phyloP scores from a whole-genome alignment of 2,888 invertebrate species.

The Conchocele bisecta region DNA sequence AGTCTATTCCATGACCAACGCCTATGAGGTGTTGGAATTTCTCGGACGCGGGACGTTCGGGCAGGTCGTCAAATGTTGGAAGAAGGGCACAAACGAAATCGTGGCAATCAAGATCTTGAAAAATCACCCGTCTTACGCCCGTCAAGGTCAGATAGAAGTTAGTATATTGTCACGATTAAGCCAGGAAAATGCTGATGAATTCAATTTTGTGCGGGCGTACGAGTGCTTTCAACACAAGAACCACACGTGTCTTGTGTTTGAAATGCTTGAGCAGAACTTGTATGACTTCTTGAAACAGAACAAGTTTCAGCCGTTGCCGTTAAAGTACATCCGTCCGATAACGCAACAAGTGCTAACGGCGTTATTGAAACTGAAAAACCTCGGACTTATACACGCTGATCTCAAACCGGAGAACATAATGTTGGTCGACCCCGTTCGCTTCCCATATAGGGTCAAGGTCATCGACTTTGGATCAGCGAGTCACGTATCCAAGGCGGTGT shows the following conservation, averaged over 20 bases:
- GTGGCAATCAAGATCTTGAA: slow-evolving; percentile 99
- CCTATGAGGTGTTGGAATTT: slow-evolving; percentile 99
- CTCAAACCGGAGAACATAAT: slow-evolving; percentile 99
- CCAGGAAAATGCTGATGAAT: slow-evolving; percentile 85
- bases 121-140: slow-evolving; percentile 99
- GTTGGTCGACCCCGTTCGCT: slow-evolving; percentile 98
- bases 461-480: slow-evolving; percentile 99
- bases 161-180: slow-evolving; percentile 84
- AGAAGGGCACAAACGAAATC: slow-evolving; percentile 99
- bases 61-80: slow-evolving; percentile 99
- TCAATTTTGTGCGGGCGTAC: slow-evolving; percentile 99
- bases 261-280: slow-evolving; percentile 99
- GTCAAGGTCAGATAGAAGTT: slow-evolving; percentile 99
- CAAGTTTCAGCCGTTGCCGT: slow-evolving; percentile 99
- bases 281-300: slow-evolving; percentile 99
- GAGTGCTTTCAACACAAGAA: slow-evolving; percentile 99
- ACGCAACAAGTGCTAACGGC: slow-evolving; percentile 97
- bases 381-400: slow-evolving; percentile 99
- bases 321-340: slow-evolving; percentile 99
- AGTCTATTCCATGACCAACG: slow-evolving; percentile 95
- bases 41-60: slow-evolving; percentile 99
- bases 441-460: slow-evolving; percentile 98
- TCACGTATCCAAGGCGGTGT: slow-evolving; percentile 99
- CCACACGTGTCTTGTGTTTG: slow-evolving; percentile 99
- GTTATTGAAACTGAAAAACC: slow-evolving; percentile 94